These are phyloP conservation scores for Odontothrips loti DNA, from an alignment of 2,888 invertebrate species.

Conservation along the genomic window DNA sequence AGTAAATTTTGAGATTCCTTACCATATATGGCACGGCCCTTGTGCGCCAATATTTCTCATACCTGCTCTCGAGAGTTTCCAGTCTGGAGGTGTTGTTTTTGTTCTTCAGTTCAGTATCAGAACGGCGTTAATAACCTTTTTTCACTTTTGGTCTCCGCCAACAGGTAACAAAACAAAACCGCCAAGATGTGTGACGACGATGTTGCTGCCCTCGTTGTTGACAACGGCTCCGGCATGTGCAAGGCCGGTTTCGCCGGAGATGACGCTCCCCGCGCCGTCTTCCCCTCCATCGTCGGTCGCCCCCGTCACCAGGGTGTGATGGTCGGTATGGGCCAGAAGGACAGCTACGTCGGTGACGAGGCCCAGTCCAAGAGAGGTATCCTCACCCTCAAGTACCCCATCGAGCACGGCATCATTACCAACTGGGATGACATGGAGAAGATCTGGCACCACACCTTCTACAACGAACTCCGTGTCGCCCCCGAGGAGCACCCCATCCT, in stretches of 20 bases:
- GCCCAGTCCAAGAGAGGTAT: conserved; percentile 86
- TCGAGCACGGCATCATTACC: conserved; percentile 86
- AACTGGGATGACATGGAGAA: conserved; percentile 93
- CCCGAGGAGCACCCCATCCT: conserved; percentile 91
- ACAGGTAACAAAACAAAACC: conserved; percentile 32
- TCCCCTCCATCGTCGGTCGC: conserved; percentile 86
- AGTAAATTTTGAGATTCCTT: too few species aligned
- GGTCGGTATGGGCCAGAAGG: conserved; percentile 90
- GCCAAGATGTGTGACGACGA: conserved; percentile 93
- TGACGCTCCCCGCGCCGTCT: conserved; percentile 81
- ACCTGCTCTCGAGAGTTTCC: too few species aligned
- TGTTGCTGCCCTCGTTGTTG: conserved; percentile 86
- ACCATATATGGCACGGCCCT: too few species aligned
- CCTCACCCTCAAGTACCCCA: conserved; percentile 82
- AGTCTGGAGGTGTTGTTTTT: too few species aligned
- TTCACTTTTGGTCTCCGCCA: conserved; percentile 29
- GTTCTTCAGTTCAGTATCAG: too few species aligned
- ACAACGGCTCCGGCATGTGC: conserved; percentile 91
- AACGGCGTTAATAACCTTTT: too few species aligned
- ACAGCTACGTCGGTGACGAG: conserved; percentile 82
- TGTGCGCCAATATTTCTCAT: too few species aligned
- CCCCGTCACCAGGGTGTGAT: conserved; percentile 79
- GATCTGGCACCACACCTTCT: conserved; percentile 92
- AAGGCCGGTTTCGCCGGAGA: conserved; percentile 91
- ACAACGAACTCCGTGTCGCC: conserved; percentile 85